Conservation (phyloP, 2,888 invertebrate species). For the Drepana falcataria region DNA sequence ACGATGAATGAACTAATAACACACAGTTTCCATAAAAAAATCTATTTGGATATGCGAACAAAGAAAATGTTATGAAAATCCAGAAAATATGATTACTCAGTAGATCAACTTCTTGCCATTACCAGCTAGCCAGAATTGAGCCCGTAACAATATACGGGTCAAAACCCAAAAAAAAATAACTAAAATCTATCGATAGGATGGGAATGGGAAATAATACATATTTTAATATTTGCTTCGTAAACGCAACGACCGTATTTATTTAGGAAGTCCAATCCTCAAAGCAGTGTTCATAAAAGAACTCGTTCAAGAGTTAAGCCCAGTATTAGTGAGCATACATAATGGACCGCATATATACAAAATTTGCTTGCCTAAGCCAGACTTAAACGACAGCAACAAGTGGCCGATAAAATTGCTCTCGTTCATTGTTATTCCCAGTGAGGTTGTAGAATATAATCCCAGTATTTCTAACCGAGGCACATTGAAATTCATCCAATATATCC, state of each 20-base stretch:
- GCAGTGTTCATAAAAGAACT: constrained; percentile 18
- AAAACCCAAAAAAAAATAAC: too few species aligned
- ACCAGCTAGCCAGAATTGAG: too few species aligned
- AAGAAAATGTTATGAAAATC: too few species aligned
- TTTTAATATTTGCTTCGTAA: neutral
- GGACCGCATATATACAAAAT: constrained; percentile 18
- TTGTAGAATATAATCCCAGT: constrained; percentile 7
- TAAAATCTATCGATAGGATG: too few species aligned
- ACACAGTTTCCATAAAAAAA: too few species aligned
- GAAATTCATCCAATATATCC: neutral
- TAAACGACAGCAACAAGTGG: constrained; percentile 40
- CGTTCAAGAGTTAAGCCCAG: constrained; percentile 19
- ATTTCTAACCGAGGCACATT: neutral
- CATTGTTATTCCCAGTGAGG: constrained; percentile 32
- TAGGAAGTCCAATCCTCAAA: constrained; percentile 15
- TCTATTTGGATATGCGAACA: too few species aligned
- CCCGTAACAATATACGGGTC: too few species aligned
- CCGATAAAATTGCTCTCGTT: constrained; percentile 33
- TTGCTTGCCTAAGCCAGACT: constrained; percentile 21
- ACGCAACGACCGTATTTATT: constrained; percentile 8
- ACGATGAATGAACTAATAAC: too few species aligned
- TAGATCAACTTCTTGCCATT: too few species aligned
- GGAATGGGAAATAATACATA: too few species aligned
- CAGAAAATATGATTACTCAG: too few species aligned
- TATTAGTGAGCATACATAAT: constrained; percentile 16